Base-by-base conservation (phyloP, 2,888 invertebrate genomes). In the Sminthurinus aureus region DNA sequence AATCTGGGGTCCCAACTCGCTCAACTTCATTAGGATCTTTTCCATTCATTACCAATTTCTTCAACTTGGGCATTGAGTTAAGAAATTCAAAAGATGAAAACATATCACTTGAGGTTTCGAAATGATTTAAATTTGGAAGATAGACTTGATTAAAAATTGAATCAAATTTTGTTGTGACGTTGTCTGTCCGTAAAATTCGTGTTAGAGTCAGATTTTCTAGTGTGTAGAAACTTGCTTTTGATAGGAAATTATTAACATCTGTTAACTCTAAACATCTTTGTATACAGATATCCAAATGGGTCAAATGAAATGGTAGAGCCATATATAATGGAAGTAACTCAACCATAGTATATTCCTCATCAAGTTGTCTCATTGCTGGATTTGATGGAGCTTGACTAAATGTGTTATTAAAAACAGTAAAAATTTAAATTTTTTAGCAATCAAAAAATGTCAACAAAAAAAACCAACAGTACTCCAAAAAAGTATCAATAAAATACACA, bases 31-130 rank as follows among this genome's bases (percentile, higher is more conserved):
- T n/a, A 6, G 74, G 51, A 50, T 74, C 74, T 50, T 15, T 74
- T 24, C 22, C 74, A 38, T 51, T 50, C 74, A 74, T 74, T 26
- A n/a, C 20, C 50, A 74, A 20, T n/a, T 74, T 15, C 18, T 74
- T 12, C 9, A 74, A 50, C 2, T 13, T 13, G 50, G 74, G 74
- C 74, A 74, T 74, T 13, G 50, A 4, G 3, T 74, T 13, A 9
- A 74, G 51, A 74, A 74, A 74, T 13, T 24, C 9, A 8, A 74
- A 74, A 6, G 74, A 74, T 9, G 18, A 15, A 4, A 74, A 74
- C 38, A 74, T 74, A 20, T 74, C 74, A 50, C 50, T 74, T 15
- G 74, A 50, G 8, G 18, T 18, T 51, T 74, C 50, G 18, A 74
- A 50, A 8, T 50, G 15, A 22, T 9, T 13, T 50, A 74, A 8